Evolutionary conservation across 2,888 invertebrate genomes (phyloP), one percentile per base, ranked within the genome.

Genomic region (Polietes domitor): DNA sequence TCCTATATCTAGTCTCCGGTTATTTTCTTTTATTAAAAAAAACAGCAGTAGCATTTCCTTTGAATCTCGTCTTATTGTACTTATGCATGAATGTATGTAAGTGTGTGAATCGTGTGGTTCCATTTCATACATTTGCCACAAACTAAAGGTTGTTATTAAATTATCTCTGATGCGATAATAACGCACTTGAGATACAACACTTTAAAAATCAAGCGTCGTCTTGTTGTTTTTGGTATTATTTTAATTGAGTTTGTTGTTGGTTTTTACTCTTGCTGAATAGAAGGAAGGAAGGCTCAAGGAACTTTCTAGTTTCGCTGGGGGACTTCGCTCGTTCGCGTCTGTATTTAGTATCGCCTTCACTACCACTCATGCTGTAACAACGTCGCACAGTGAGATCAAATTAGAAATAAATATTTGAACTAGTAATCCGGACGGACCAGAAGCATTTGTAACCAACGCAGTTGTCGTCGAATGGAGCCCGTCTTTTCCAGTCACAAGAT

Each of bases 151-250:
- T 88, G 88, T 89, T 88, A 90, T 90, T 89, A 89, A 89, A 90
- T 90, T 90, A 91, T 91, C 89, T 89, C 88, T 88, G 89, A 88
- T 88, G 89, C 87, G 88, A 89, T 91, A 90, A 89, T 90, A 89
- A 88, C 88, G 88, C 89, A 89, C 90, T 90, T 91, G 81, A 83
- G 85, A 84, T 84, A 81, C 77, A 79, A 73, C 78, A 82, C 83
- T 82, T 84, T 74, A 82, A 85, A 85, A 77, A 80, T 74, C 77
- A 76, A 82, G 76, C 80, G 85, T 84, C 78, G 50, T 71, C 70
- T 53, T 65, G 24, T 61, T 65, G 73, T 55, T 55, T 72, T 61
- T 71, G 28, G 41, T 77, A 61, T 70, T 84, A 24, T 80, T 80
- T 72, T 55, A 9, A 17, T 15, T 53, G 12, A 55, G 32, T 58